Base-by-base conservation (phyloP, 2,888 invertebrate genomes). In the Melieria omissa region DNA sequence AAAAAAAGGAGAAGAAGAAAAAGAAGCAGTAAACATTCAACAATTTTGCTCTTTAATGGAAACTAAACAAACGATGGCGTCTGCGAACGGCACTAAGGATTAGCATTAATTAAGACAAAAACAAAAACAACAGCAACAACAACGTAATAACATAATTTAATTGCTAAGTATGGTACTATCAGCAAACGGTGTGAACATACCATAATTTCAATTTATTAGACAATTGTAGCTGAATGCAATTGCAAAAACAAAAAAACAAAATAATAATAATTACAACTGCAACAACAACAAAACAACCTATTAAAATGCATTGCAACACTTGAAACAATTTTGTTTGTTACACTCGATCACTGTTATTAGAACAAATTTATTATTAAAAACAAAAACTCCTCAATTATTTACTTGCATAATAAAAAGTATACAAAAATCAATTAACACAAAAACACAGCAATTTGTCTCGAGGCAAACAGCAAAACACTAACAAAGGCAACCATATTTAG, bases 321-420 rank as follows among this genome's bases (percentile, higher is more conserved):
- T 49, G 12, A 49, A 42, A 42, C 29, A 64, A 64, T 49, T 29
- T 57, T 57, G 29, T 81, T 81, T 82, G 83, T 82, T 82, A 82
- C 78, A 76, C 79, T 29, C n/a, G 10, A 29, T 16, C 82, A 82
- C 82, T 81, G 81, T 82, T 82, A 82, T 82, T 82, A 81, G 83
- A 78, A 81, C 81, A 81, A 81, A 79, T 81, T 75, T 76, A 78
- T 29, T 16, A 62, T 45, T 42, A 45, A 42, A 65, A 45, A 69
- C 16, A n/a, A 60, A 69, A 8, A 29, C n/a, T 29, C 29, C 29
- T 29, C 16, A 44, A 52, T 41, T 64, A 64, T 10, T 46, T 63
- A 63, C 63, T 12, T 46, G 46, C 47, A 49, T 64, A 10, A 41
- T 29, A 29, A 47, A n/a, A 12, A 29, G 29, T 29, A 42, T 29